phyloP scores from a whole-genome alignment of 2,113 vertebrate species.

The Tyrannus savana region DNA sequence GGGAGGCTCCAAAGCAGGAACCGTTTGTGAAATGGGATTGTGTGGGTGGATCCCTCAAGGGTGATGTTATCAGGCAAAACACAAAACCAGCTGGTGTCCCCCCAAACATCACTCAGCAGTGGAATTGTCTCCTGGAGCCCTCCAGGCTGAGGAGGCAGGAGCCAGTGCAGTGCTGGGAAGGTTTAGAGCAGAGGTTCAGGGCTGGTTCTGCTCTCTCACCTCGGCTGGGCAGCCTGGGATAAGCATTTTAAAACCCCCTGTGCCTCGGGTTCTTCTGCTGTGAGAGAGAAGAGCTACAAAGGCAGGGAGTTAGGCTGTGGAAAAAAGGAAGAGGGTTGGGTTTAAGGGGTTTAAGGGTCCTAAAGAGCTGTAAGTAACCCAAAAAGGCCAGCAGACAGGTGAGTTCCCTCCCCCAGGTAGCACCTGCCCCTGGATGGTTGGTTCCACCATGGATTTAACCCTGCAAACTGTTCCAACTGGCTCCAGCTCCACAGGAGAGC shows the following conservation, averaged over 20 bases:
- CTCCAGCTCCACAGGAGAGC: not conserved
- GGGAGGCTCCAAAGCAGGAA: not conserved
- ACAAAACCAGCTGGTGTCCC: not conserved
- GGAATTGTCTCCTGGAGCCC: not conserved
- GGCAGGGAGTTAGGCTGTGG: not conserved
- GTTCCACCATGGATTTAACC: fast-evolving
- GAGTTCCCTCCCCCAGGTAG: not conserved
- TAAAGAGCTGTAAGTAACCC: not conserved
- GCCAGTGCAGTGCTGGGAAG: not conserved
- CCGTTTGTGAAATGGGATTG: not conserved
- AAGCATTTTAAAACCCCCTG: not conserved
- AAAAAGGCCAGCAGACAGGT: not conserved
- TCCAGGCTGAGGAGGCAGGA: not conserved
- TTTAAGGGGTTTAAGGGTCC: not conserved
- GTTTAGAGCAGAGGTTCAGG: not conserved
- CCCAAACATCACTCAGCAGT: not conserved
- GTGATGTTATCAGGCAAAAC: not conserved
- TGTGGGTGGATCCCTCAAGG: constrained; percentile 9
- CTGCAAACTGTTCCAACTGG: not conserved
- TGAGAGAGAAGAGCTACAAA: not conserved
- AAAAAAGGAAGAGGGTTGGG: not conserved
- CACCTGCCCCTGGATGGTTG: not conserved
- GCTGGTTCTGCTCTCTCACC: not conserved
- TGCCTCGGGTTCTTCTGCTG: not conserved
- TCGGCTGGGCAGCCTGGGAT: not conserved